Percentiles rank a stretch among this genome's conserved stretches.
Evolutionary conservation across 2,113 vertebrate species (phyloP).

Genomic region (Apistogramma diplotaenia): DNA sequence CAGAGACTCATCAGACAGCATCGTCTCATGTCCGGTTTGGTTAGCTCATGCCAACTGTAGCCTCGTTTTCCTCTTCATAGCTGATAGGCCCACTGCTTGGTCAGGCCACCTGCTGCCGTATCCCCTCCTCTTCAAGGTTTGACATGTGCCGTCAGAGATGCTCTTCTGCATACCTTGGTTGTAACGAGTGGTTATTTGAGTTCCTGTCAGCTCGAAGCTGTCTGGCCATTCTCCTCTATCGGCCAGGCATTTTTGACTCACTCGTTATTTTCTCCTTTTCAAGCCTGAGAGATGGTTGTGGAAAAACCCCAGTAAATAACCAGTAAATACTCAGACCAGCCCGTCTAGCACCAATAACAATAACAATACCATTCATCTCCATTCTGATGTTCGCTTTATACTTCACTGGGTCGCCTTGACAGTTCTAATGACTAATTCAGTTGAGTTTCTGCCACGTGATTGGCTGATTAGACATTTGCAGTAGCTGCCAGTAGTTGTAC

Average conservation of each 20-base stretch:
- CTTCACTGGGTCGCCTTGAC: background rate
- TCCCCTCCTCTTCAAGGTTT: background rate
- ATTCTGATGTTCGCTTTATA: background rate
- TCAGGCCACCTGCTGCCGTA: background rate
- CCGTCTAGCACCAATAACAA: background rate
- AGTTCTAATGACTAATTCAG: background rate
- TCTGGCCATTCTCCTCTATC: background rate
- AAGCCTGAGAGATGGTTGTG: background rate
- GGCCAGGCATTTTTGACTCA: background rate
- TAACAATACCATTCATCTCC: background rate
- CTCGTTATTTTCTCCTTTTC: background rate
- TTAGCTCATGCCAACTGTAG: background rate
- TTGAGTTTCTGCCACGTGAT: background rate
- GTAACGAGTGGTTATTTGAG: background rate
- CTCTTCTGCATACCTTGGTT: background rate
- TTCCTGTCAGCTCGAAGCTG: background rate
- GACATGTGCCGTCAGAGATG: background rate
- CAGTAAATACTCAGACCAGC: background rate
- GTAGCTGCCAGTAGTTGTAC: background rate
- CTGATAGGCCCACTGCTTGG: background rate
- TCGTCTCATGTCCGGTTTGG: background rate
- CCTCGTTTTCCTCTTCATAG: background rate
- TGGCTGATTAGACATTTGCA: background rate
- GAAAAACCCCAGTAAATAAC: background rate
- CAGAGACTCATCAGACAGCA: too few relatives aligned